phyloP scores from a whole-genome alignment of 2,797 vertebrate genomes.

The Hyperoplus immaculatus region DNA sequence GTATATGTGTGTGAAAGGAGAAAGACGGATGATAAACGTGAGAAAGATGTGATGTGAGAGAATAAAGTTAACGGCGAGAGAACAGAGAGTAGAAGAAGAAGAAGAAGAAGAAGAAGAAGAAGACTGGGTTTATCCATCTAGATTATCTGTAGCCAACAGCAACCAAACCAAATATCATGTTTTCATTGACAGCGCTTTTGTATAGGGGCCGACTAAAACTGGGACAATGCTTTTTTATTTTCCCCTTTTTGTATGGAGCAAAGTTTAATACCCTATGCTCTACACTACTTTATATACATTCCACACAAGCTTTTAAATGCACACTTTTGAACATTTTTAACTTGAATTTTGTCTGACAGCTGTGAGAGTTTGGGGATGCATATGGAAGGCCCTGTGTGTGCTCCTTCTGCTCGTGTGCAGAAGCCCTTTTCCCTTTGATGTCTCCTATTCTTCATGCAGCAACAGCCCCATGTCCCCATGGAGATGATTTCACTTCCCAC shows the following conservation, averaged over 20 bases:
- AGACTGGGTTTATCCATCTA: constrained; percentile 31
- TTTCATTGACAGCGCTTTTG: constrained; percentile 16
- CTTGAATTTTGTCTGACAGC: constrained; percentile 23
- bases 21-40: constrained; percentile 40
- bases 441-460: constrained; percentile 58
- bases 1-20: constrained; percentile 10
- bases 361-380: constrained; percentile 26
- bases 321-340: constrained; percentile 22
- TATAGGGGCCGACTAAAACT: constrained; percentile 13
- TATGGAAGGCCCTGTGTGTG: constrained; percentile 15
- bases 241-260: not conserved
- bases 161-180: not conserved
- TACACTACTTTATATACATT: constrained; percentile 11
- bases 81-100: constrained; percentile 31
- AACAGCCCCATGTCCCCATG: constrained; percentile 41
- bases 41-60: constrained; percentile 57
- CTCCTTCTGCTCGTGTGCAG: constrained; percentile 16
- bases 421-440: constrained; percentile 63
- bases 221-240: not conserved
- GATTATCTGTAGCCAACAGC: constrained; percentile 35
- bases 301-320: constrained; percentile 16
- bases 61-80: constrained; percentile 32
- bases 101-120: not conserved
- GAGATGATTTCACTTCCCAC: constrained; percentile 62
- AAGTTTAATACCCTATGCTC: not conserved